Evolutionary conservation across 2,888 invertebrate genomes (phyloP).

Genomic region (Dastarcus helophoroides): DNA sequence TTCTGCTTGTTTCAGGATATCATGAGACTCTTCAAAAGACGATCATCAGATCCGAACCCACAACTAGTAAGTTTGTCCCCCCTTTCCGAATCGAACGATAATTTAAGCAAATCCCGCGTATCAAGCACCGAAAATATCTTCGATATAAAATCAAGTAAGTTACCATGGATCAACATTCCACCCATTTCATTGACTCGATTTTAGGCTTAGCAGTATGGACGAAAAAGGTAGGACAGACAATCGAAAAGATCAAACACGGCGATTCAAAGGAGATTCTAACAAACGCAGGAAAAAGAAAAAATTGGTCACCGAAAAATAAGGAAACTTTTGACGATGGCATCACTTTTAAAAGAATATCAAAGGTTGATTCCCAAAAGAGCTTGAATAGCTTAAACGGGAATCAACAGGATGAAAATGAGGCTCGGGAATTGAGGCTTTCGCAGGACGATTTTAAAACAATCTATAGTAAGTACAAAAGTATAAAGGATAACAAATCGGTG

Average conservation of each 20-base stretch:
- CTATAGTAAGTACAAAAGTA: slow-evolving; percentile 25
- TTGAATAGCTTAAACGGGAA: slow-evolving; percentile 2
- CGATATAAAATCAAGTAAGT: slow-evolving; percentile 6
- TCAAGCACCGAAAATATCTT: slow-evolving; percentile 1
- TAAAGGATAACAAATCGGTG: slow-evolving; percentile 11
- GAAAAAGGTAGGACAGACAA: slow-evolving; percentile 46
- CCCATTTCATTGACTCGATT: slow-evolving; percentile 12
- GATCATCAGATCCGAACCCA: not conserved
- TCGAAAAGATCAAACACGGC: slow-evolving; percentile 47
- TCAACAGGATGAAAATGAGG: slow-evolving; percentile 9
- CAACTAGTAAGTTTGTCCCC: slow-evolving; percentile 1
- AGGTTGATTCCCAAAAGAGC: too few species aligned
- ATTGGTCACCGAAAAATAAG: not conserved
- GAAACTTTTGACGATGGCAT: not conserved
- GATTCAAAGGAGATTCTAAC: slow-evolving; percentile 45
- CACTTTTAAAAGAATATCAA: not conserved
- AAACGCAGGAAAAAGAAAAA: slow-evolving; percentile 30
- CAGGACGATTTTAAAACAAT: slow-evolving; percentile 24
- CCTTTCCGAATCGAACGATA: not conserved
- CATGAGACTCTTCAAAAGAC: not conserved
- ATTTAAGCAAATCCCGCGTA: not conserved
- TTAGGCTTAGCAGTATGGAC: slow-evolving; percentile 50
- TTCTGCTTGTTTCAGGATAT: not conserved
- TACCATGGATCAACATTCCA: not conserved
- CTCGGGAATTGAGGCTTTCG: slow-evolving; percentile 15